Evolutionary conservation across 2,113 vertebrate genomes (phyloP).

Genomic region (Strix uralensis): DNA sequence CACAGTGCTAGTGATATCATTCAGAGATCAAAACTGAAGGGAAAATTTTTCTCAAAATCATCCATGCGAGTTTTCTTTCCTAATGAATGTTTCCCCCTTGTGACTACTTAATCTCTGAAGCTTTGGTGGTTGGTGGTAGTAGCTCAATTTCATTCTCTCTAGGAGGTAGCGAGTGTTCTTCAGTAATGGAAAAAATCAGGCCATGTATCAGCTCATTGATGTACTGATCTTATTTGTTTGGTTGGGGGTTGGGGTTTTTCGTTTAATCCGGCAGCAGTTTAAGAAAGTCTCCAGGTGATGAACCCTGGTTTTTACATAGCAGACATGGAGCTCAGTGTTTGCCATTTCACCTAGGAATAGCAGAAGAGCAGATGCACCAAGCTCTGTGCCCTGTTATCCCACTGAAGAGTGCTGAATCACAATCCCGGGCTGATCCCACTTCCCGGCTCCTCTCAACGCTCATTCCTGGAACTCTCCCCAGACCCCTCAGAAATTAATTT

Average conservation of each 20-base stretch:
- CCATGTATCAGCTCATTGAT: not conserved
- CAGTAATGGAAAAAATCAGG: not conserved
- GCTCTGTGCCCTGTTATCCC: not conserved
- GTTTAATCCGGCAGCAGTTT: not conserved
- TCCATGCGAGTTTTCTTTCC: not conserved
- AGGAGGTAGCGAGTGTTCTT: not conserved
- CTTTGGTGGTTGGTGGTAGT: not conserved
- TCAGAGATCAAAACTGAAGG: not conserved
- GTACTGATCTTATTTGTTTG: not conserved
- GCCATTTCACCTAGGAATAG: not conserved
- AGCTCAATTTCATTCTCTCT: not conserved
- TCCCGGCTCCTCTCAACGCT: not conserved
- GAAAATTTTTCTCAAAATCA: not conserved
- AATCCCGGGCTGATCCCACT: not conserved
- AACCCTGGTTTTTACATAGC: not conserved
- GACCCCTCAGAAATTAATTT: not conserved
- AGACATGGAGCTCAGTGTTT: not conserved
- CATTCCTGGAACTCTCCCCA: not conserved
- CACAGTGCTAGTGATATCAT: not conserved
- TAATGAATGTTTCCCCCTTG: not conserved
- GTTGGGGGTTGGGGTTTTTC: fast-evolving
- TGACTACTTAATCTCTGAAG: not conserved
- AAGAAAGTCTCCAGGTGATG: not conserved
- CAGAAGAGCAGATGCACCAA: not conserved
- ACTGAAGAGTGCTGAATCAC: not conserved